These are phyloP conservation scores for Pteropus alecto DNA, from an alignment of 2,113 vertebrate species.

Conservation along the genomic window DNA sequence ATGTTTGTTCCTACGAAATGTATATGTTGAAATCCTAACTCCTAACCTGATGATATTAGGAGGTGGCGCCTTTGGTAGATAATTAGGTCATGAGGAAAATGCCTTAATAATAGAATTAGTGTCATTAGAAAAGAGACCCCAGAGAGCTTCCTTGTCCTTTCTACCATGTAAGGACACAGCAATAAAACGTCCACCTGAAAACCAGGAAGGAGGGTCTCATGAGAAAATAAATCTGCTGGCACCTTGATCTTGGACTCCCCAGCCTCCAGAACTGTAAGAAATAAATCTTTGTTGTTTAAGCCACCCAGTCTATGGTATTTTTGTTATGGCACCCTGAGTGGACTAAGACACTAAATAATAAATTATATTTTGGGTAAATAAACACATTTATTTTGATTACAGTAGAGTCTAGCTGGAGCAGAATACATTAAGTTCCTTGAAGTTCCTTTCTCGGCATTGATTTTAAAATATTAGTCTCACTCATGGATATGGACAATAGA, in stretches of 20 bases:
- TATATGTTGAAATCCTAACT: too few species aligned
- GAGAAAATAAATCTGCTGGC: neutral
- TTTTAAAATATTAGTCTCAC: neutral
- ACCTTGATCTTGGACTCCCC: neutral
- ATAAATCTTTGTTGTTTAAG: neutral
- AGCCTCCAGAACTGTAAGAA: neutral
- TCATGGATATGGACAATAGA: too few species aligned
- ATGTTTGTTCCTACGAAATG: too few species aligned
- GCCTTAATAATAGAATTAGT: neutral
- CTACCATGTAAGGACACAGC: neutral
- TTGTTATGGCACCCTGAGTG: neutral
- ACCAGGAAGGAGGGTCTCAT: neutral
- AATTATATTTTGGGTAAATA: neutral
- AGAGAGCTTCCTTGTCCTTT: neutral
- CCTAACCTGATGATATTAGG: neutral
- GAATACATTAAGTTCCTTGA: neutral
- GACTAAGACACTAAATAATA: neutral
- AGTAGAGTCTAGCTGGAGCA: neutral
- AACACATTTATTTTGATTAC: neutral
- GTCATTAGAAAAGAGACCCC: neutral
- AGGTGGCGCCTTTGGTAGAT: neutral
- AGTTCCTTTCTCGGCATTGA: neutral
- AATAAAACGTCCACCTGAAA: neutral
- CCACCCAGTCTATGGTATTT: neutral
- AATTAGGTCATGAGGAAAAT: neutral